Conservation (phyloP, 2,113 vertebrate species). For the Nesogale talazaci region DNA sequence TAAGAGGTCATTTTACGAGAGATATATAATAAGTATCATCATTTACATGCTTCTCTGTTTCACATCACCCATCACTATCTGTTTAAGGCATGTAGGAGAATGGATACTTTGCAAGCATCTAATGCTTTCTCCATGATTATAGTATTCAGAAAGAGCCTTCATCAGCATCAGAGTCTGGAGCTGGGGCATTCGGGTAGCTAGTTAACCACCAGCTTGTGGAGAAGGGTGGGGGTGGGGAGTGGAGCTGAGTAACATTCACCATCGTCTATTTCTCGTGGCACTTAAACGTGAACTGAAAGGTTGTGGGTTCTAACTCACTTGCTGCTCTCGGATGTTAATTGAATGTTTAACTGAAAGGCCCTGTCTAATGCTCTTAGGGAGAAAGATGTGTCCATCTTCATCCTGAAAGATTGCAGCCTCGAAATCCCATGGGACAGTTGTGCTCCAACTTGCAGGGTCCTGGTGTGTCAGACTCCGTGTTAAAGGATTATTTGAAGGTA, state of each 20-base stretch:
- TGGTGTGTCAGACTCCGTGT: background rate
- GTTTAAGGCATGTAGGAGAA: background rate
- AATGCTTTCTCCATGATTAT: background rate
- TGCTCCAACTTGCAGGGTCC: background rate
- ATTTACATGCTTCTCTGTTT: background rate
- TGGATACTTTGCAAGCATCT: background rate
- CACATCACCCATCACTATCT: background rate
- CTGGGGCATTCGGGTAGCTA: background rate
- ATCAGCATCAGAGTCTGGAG: background rate
- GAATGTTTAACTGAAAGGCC: background rate
- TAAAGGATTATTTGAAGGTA: background rate
- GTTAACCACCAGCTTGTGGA: background rate
- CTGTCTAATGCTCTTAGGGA: background rate
- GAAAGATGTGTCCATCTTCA: background rate
- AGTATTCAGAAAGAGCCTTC: background rate
- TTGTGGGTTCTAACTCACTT: background rate
- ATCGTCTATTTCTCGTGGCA: background rate
- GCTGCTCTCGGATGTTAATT: background rate
- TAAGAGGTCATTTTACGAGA: conserved; percentile 4
- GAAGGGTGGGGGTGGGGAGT: background rate
- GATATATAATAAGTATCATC: conserved; percentile 1
- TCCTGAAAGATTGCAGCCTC: background rate
- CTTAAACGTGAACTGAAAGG: background rate
- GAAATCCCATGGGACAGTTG: background rate
- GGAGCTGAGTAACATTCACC: background rate